These are phyloP conservation scores for Chaenocephalus aceratus DNA, from an alignment of 2,113 vertebrate species.

Conservation along the genomic window DNA sequence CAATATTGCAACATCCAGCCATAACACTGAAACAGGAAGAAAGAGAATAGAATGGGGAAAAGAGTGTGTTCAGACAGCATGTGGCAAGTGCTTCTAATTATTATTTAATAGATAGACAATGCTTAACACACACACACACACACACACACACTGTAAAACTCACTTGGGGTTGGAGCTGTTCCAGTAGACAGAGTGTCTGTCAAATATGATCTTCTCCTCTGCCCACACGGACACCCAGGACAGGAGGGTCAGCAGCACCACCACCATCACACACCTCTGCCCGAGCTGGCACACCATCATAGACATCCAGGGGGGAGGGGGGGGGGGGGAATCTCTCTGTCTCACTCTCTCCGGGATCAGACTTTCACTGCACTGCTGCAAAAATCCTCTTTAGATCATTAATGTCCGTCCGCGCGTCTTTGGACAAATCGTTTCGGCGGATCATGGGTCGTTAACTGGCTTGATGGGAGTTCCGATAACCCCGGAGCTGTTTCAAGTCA, in stretches of 20 bases:
- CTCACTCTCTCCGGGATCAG: conserved; percentile 31
- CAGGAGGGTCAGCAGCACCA: conserved; percentile 80
- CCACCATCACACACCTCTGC: conserved; percentile 80
- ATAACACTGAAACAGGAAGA: conserved; percentile 16
- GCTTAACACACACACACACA: conserved; percentile 1
- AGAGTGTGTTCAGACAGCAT: conserved; percentile 8
- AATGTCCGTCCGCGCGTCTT: conserved; percentile 64
- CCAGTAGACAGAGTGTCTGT: conserved; percentile 86
- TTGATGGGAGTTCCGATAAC: conserved; percentile 42
- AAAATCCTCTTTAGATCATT: conserved; percentile 65
- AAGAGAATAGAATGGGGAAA: background rate
- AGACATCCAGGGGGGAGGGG: conserved; percentile 54
- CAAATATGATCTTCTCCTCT: conserved; percentile 86
- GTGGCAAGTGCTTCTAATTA: conserved; percentile 1
- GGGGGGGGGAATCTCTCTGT: conserved; percentile 14
- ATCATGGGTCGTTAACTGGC: conserved; percentile 45
- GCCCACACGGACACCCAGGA: conserved; percentile 82
- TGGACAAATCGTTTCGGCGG: conserved; percentile 35
- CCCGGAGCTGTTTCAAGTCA: conserved; percentile 63
- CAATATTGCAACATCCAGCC: conserved; percentile 11
- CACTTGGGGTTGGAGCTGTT: conserved; percentile 87
- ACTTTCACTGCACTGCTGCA: conserved; percentile 50
- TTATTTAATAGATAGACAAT: conserved; percentile 10
- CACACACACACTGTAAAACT: conserved; percentile 47
- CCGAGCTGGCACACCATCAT: conserved; percentile 73